A percentile compares a stretch with the other conserved stretches of the same genome.
Conservation (phyloP, 2,113 vertebrate species). For the Recurvirostra avosetta region DNA sequence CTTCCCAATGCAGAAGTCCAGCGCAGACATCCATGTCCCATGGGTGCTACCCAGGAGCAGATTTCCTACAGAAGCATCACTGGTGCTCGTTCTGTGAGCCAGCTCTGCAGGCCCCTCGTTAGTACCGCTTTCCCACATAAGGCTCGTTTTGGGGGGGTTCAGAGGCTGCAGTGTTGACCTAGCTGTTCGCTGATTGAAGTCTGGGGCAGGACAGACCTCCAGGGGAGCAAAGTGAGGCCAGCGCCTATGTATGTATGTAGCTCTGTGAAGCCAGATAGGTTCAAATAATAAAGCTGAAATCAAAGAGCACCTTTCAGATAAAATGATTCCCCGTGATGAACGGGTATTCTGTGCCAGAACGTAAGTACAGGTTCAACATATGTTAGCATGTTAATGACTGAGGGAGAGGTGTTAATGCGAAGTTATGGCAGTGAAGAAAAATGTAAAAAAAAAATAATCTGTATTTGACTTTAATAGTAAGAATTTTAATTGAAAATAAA, state of each 20-base stretch:
- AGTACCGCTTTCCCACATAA: neutral
- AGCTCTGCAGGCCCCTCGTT: neutral
- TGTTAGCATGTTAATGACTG: neutral
- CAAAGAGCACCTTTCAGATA: neutral
- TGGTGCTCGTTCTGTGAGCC: rapidly evolving
- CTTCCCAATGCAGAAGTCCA: neutral
- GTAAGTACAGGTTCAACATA: neutral
- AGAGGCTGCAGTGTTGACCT: neutral
- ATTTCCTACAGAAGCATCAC: neutral
- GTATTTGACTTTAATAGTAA: neutral
- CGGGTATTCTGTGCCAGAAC: neutral
- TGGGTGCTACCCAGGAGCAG: neutral
- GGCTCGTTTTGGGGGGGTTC: neutral
- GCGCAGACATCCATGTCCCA: neutral
- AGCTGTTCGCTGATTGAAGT: neutral
- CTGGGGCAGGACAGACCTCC: neutral
- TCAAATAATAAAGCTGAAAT: neutral
- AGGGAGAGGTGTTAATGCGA: neutral
- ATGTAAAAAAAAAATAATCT: neutral
- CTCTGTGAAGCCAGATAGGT: neutral
- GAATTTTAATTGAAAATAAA: neutral
- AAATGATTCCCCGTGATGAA: neutral
- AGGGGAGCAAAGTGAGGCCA: neutral
- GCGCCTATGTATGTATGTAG: neutral
- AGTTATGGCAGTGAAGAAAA: neutral